phyloP scores from a whole-genome alignment of 2,797 vertebrate genomes.

The Chrosomus eos region DNA sequence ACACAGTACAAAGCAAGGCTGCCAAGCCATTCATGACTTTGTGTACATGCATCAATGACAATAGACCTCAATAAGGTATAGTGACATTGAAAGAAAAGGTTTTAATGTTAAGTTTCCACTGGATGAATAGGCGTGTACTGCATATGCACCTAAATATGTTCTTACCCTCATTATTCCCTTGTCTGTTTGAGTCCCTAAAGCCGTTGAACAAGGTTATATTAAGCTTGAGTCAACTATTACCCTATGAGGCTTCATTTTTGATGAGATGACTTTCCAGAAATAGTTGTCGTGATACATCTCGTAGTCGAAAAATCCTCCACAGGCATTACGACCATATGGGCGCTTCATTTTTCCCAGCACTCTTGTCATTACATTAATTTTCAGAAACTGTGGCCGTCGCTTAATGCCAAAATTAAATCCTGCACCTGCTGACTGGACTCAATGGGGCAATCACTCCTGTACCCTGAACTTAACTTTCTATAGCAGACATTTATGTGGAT shows the following conservation, averaged over 20 bases:
- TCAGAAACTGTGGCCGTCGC: slow-evolving; percentile 51
- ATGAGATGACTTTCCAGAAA: slow-evolving; percentile 43
- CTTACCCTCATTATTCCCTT: not conserved
- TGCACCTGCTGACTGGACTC: slow-evolving; percentile 67
- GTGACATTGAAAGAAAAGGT: not conserved
- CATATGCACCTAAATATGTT: not conserved
- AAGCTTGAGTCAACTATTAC: slow-evolving; percentile 29
- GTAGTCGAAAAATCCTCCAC: slow-evolving; percentile 38
- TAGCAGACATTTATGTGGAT: slow-evolving; percentile 57
- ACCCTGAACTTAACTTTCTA: slow-evolving; percentile 62
- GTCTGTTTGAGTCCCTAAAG: slow-evolving; percentile 21
- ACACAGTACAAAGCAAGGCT: slow-evolving; percentile 50
- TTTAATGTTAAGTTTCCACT: not conserved
- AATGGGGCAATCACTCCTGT: slow-evolving; percentile 53
- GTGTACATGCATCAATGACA: slow-evolving; percentile 22
- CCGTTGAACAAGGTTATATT: slow-evolving; percentile 9
- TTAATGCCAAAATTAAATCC: slow-evolving; percentile 67
- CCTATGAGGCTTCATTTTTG: slow-evolving; percentile 29
- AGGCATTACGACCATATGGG: slow-evolving; percentile 21
- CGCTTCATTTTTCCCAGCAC: slow-evolving; percentile 52
- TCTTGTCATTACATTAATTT: slow-evolving; percentile 58
- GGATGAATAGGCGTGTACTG: not conserved
- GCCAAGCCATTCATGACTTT: slow-evolving; percentile 45
- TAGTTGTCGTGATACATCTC: slow-evolving; percentile 46
- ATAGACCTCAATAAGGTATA: not conserved